Percentiles rank a stretch among this genome's conserved stretches.
These are phyloP conservation scores for Ochropleura leucogaster DNA, from an alignment of 2,888 invertebrate genomes.

Conservation along the genomic window DNA sequence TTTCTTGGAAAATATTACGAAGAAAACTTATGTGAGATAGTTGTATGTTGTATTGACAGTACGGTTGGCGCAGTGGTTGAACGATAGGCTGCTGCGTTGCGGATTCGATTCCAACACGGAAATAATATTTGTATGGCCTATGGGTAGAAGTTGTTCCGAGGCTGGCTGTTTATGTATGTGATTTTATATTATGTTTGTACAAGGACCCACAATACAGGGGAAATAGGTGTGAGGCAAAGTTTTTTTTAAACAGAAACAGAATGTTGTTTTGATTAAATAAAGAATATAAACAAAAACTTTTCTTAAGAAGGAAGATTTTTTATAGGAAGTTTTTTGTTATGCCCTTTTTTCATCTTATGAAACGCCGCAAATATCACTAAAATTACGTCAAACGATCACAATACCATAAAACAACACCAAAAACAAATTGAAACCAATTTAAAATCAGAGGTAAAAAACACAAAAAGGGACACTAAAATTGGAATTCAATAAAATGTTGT, in stretches of 20 bases:
- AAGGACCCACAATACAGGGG: too few relatives aligned
- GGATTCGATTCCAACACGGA: too few relatives aligned
- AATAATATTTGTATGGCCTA: too few relatives aligned
- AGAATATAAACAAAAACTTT: background rate
- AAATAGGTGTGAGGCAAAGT: too few relatives aligned
- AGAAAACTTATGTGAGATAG: background rate
- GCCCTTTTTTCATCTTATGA: background rate
- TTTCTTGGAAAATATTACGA: conserved; percentile 5
- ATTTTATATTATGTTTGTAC: too few relatives aligned
- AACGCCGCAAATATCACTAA: conserved; percentile 5
- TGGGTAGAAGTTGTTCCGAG: too few relatives aligned
- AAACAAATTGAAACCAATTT: conserved; percentile 54
- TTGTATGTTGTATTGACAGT: background rate
- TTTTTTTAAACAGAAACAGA: too few relatives aligned
- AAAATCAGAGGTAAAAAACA: conserved; percentile 63
- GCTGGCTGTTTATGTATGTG: too few relatives aligned
- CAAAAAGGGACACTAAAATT: conserved; percentile 65
- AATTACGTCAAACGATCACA: conserved; percentile 11
- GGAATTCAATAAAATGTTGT: conserved; percentile 74
- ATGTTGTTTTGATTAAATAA: too few relatives aligned
- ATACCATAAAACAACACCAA: conserved; percentile 35
- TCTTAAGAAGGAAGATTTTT: too few relatives aligned
- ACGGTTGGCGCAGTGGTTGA: too few relatives aligned
- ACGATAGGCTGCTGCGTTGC: too few relatives aligned
- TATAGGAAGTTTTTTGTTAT: background rate